Evolutionary conservation across 2,797 vertebrate species (phyloP), one percentile per base, ranked within the genome.

Genomic region (Chloroceryle amazona): DNA sequence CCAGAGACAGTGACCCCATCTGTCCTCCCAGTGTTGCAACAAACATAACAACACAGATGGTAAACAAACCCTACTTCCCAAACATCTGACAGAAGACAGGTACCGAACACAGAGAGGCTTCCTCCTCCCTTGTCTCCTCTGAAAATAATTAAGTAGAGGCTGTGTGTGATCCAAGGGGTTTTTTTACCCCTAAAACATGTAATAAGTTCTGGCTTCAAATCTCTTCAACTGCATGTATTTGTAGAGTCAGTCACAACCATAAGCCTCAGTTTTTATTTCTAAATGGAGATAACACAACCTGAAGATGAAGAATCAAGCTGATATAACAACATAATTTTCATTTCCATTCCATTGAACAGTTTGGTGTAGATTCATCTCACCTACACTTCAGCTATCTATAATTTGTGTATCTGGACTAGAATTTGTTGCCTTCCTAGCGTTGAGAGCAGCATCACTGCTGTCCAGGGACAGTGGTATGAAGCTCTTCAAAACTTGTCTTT

Each of bases 1-100:
- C 76, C 93, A 96, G 75, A 96, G 39, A 86, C 62, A 76, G 54
- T 94, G 90, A 96, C 90, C 92, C 22, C 60, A 94, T 80, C 39
- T 85, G 86, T 58, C 81, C 84, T 94, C 70, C 22, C 63, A 26
- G 55, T 91, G 54, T 88, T 88, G 81, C 86, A 92, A 94, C 49
- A 90, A 91, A 88, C 35, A 82, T 1, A 31, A 86, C 2, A 31
- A 86, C 2, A 5, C 18, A 35, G 39, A 70, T 10, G 35, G 55
- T 52, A 81, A 90, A 81, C 13, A 91, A 87, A 80, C 46, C 15
- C 25, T 7, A 67, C 81, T 91, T 89, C 55, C 49, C 41, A 63
- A 93, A 61, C 17, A 63, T 61, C 51, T 67, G 39, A 80, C 10
- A 47, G 46, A 68, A 89, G 80, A 60, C 44, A 84, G 86, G 91